Conservation (phyloP, 1,140 invertebrate genomes). For the Heliconius nattereri region DNA sequence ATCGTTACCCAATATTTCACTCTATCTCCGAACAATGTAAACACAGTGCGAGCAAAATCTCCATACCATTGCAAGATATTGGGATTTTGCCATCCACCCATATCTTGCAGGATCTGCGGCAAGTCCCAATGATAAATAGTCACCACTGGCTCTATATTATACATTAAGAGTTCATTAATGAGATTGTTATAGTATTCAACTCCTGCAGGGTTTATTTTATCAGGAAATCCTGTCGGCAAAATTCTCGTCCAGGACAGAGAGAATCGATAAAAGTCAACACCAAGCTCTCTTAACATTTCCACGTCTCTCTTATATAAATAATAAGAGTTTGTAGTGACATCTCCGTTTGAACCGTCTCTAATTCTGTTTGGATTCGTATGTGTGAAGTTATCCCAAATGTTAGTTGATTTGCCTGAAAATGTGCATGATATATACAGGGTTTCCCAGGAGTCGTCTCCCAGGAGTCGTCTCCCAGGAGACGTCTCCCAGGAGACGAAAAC, state of each 20-base stretch:
- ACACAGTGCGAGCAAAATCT: background rate
- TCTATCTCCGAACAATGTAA: background rate
- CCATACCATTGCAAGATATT: background rate
- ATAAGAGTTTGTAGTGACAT: background rate
- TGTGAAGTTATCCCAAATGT: background rate
- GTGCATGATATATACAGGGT: too few relatives aligned
- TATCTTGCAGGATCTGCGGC: background rate
- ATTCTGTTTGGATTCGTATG: background rate
- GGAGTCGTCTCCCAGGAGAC: too few relatives aligned
- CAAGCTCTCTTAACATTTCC: background rate
- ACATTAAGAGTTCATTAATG: background rate
- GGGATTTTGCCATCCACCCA: background rate
- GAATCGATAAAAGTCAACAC: background rate
- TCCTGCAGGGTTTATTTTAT: background rate
- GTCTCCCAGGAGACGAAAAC: too few relatives aligned
- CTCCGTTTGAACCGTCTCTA: background rate
- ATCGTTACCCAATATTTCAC: background rate
- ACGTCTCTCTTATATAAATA: background rate
- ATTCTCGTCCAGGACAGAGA: background rate
- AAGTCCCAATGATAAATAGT: constrained; percentile 2
- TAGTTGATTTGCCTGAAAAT: background rate
- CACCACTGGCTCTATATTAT: background rate
- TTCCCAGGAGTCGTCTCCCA: too few relatives aligned
- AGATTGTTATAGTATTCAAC: constrained; percentile 2
- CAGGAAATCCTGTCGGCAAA: background rate